Evolutionary conservation across 2,113 vertebrate species (phyloP).

Genomic region (Bothrops jararaca): DNA sequence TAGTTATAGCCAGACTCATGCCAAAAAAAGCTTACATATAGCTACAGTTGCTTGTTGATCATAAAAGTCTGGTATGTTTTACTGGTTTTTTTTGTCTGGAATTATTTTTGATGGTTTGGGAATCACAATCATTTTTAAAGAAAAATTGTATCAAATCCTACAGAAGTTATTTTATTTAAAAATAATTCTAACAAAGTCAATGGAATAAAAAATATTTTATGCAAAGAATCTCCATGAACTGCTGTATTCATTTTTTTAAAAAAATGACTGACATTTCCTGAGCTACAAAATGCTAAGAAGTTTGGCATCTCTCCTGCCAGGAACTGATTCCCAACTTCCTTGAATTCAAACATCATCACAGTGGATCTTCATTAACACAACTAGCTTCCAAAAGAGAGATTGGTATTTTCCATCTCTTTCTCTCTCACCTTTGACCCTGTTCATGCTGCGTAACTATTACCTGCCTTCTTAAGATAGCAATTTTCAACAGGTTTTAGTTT

Average conservation of each 20-base stretch:
- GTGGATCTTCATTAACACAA: conserved; percentile 44
- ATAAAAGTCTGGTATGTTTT: neutral
- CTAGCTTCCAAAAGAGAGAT: conserved; percentile 26
- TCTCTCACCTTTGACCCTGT: conserved; percentile 36
- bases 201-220: neutral
- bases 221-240: conserved; percentile 17
- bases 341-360: conserved; percentile 44
- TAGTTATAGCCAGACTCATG: neutral
- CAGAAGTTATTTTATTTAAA: neutral
- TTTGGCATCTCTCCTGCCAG: conserved; percentile 13
- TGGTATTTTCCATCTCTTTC: conserved; percentile 32
- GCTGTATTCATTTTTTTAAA: neutral
- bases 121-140: neutral
- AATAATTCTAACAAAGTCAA: neutral
- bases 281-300: conserved; percentile 3
- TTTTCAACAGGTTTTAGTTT: conserved; percentile 54
- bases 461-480: conserved; percentile 41
- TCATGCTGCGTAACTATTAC: conserved; percentile 36
- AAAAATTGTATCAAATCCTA: neutral
- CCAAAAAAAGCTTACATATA: neutral
- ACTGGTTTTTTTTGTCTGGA: neutral
- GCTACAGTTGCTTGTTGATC: neutral
- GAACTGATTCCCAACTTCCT: conserved; percentile 48
- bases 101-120: conserved; percentile 4
- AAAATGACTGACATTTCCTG: conserved; percentile 13